These are phyloP conservation scores for Heliornis fulica DNA, from an alignment of 2,113 vertebrate species.

Conservation along the genomic window DNA sequence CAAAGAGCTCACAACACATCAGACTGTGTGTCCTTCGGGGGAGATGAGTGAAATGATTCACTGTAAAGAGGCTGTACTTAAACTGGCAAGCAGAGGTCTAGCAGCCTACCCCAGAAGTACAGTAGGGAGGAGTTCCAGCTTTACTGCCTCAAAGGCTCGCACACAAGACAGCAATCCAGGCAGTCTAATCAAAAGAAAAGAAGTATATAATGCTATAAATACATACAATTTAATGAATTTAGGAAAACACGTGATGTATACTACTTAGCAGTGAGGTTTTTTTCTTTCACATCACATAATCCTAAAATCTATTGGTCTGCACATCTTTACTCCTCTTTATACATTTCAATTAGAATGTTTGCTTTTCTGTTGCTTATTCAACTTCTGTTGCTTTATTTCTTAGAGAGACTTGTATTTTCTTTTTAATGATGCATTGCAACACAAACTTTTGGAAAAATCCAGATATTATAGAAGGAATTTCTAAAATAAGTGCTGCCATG, in stretches of 20 bases:
- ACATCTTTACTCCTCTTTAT: background rate
- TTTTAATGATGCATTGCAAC: background rate
- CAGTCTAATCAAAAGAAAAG: background rate
- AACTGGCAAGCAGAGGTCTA: background rate
- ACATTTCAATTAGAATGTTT: background rate
- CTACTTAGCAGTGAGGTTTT: background rate
- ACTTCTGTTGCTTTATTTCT: background rate
- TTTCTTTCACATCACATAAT: background rate
- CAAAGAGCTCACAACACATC: background rate
- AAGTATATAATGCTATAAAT: background rate
- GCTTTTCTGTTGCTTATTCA: background rate
- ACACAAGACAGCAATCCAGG: background rate
- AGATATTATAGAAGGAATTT: background rate
- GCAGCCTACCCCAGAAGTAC: background rate
- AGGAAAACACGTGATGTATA: background rate
- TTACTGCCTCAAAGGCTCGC: background rate
- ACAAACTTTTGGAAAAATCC: background rate
- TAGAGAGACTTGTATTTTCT: background rate
- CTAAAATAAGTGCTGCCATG: background rate
- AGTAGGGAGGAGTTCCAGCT: background rate
- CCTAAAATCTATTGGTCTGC: background rate
- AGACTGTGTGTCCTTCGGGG: background rate
- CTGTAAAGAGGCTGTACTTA: accelerated
- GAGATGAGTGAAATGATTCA: background rate
- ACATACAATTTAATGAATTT: background rate